Conservation (phyloP, 2,888 invertebrate species). For the Abrostola triplasia region DNA sequence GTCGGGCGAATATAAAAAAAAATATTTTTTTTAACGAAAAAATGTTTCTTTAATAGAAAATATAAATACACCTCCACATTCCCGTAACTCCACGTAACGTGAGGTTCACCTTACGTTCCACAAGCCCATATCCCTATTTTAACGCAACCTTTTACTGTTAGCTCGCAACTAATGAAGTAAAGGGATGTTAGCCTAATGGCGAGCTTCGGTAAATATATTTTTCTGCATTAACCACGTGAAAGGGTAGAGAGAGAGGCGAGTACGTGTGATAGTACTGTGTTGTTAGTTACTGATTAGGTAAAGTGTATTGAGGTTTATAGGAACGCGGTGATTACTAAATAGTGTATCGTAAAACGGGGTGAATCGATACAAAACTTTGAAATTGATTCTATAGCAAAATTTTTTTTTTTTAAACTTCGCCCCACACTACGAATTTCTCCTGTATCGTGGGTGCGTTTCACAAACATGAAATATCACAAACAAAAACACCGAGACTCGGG, state of each 20-base stretch:
- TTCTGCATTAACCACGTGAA: conserved; percentile 11
- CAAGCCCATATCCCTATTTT: conserved; percentile 7
- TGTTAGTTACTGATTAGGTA: not conserved
- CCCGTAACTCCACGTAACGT: not conserved
- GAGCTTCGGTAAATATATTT: conserved; percentile 6
- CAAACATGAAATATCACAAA: too few species aligned
- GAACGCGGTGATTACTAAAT: too few species aligned
- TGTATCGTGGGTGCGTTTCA: too few species aligned
- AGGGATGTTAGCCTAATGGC: conserved; percentile 24
- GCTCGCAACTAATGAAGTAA: conserved; percentile 24
- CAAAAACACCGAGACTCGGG: too few species aligned
- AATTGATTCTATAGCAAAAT: too few species aligned
- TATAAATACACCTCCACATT: not conserved
- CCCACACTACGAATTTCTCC: too few species aligned
- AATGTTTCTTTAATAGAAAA: too few species aligned
- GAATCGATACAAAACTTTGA: too few species aligned
- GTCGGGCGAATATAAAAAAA: too few species aligned
- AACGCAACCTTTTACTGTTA: conserved; percentile 15
- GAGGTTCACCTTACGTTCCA: not conserved
- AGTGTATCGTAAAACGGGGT: too few species aligned
- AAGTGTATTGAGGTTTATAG: not conserved
- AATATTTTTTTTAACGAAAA: too few species aligned
- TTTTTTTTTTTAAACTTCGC: too few species aligned
- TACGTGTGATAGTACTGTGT: conserved; percentile 1
- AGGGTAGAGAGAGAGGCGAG: not conserved